Evolutionary conservation across 2,888 invertebrate species (phyloP), one percentile per base, ranked within the genome.

Genomic region (Alcis repandata): DNA sequence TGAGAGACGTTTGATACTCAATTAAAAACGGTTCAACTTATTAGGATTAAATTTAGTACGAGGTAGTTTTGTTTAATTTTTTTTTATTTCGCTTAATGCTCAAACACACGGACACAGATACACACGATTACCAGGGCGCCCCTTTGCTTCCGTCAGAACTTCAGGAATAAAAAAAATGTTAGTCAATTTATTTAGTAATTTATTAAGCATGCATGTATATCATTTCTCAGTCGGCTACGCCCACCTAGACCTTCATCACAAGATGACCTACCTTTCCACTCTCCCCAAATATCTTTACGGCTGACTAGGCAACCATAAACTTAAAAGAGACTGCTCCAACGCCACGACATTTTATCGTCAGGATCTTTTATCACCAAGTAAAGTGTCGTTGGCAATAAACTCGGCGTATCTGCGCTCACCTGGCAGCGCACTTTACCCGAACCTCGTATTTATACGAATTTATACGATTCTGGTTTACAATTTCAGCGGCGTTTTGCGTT

Each of bases 311-410:
- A 59, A 54, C 59, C 59, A 67, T 67, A 63, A 62, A 58, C 51
- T 62, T 62, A 51, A 59, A 59, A 59, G 54, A 56, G 54, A 15
- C 40, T 49, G 45, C 54, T 58, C 45, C 46, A 32, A 51, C 51
- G 57, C 49, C 56, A 59, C 51, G 65, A 51, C 52, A 36, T 65
- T 72, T 72, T 74, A 73, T 69, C 60, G 67, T 36, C 54, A 56
- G 45, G 60, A 57, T 61, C 59, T 65, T 72, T 72, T 74, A 73
- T 69, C 59, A 65, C 32, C 65, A 67, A 68, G 69, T 73, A 69
- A 74, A 77, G 68, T 71, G 73, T 70, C 71, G 57, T 36, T 49
- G 56, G 65, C 66, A 57, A 76, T 76, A 77, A 77, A 76, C 67
- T 70, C 63, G 52, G 52, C 45, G 27, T 46, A 46, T 49, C 59